Evolutionary conservation across 2,113 vertebrate species (phyloP), one percentile per base, ranked within the genome.

Genomic region (Geothlypis trichas): DNA sequence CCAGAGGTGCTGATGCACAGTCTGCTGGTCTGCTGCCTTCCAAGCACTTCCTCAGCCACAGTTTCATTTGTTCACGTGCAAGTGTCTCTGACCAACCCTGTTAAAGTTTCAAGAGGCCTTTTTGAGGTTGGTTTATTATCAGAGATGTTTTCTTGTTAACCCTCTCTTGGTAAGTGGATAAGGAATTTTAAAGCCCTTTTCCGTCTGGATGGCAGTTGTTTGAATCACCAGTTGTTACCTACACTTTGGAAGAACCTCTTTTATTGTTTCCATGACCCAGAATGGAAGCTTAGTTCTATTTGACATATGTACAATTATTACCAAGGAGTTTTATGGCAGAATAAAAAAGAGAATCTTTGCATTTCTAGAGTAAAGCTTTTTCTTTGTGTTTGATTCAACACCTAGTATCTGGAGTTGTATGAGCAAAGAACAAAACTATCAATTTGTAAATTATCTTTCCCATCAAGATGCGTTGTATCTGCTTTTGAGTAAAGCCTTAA

Each of bases 1-100:
- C 13, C 0, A 0, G 39, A 57, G 41, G 18, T 30, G 46, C 55
- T 41, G 30, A 3, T 37, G 31, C 23, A 3, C 5, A 2, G 1
- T 31, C 37, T 8, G 11, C 41, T 57, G 80, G 27, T 7, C 21
- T 72, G 28, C n/a, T 42, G 28, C 65, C 76, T 71, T 66, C 78
- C 69, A 63, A 74, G 37, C 20, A 0, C 37, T 28, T 59, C 66
- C 52, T 54, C 46, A 77, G 16, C 30, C 17, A 3, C 4, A 0
- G 30, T 41, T 87, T 35, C 6, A 1, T 39, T 69, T 65, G 13
- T 22, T 62, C 22, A 13, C 0, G 0, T 52, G 13, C n/a, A 51
- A 5, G 21, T 35, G 22, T 35, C 22, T 52, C 59, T 65, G 39
- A 55, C 26, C 6, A 9, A 6, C 23, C 24, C 33, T 46, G 17